Conservation (phyloP, 2,888 invertebrate species). For the Colostygia pectinataria region DNA sequence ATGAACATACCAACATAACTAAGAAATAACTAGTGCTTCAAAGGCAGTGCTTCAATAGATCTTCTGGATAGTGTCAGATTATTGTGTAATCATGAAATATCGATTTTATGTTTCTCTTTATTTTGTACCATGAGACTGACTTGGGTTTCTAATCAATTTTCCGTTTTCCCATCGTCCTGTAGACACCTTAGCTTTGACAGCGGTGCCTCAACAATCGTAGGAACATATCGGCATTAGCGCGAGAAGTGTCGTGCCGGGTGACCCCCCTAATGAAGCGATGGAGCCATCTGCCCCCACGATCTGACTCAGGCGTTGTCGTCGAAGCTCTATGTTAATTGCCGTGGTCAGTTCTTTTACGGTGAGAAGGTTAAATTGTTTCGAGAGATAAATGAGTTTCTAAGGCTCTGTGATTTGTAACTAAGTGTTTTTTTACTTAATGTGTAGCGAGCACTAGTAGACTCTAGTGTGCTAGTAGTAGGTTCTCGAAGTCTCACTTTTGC, state of each 20-base stretch:
- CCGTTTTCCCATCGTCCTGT: conserved; percentile 8
- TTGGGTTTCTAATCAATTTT: no score
- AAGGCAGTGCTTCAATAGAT: no score
- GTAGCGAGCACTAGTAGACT: no score
- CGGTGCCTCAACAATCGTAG: conserved; percentile 51
- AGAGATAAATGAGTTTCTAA: conserved; percentile 10
- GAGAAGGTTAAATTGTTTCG: conserved; percentile 18
- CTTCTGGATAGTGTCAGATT: no score
- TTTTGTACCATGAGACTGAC: no score
- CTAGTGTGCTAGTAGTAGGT: no score
- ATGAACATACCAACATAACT: no score
- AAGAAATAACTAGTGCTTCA: no score
- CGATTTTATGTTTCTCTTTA: no score
- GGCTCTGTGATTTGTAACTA: neutral
- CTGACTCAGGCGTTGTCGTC: conserved; percentile 32
- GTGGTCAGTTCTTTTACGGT: conserved; percentile 21
- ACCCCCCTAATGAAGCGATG: conserved; percentile 62
- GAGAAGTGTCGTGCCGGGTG: conserved; percentile 63
- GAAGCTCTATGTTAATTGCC: conserved; percentile 32
- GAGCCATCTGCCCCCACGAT: conserved; percentile 37
- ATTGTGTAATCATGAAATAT: no score
- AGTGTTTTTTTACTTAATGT: no score
- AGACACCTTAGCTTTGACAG: conserved; percentile 25
- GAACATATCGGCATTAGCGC: conserved; percentile 70
- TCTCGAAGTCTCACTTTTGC: no score